These are phyloP conservation scores for Helobdella robusta DNA, from an alignment of 2,888 invertebrate genomes.

Conservation along the genomic window DNA sequence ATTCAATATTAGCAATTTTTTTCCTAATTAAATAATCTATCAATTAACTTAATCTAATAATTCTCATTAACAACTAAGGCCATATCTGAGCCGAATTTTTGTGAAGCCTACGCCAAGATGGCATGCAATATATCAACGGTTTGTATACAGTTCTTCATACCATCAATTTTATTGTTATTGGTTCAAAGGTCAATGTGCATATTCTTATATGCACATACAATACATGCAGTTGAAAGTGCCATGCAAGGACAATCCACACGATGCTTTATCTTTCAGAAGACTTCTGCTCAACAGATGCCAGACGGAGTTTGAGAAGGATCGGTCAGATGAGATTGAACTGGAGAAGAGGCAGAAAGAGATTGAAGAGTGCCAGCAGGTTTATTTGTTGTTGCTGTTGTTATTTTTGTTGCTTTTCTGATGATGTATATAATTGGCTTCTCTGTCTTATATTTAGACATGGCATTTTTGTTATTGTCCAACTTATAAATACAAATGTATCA, in stretches of 20 bases:
- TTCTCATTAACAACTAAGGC: no score
- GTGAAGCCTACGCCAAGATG: constrained; percentile 79
- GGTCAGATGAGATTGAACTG: constrained; percentile 58
- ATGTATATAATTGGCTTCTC: background rate
- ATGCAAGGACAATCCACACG: constrained; percentile 45
- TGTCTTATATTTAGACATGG: no score
- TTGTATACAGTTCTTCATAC: constrained; percentile 15
- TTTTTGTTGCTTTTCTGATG: background rate
- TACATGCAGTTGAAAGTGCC: constrained; percentile 58
- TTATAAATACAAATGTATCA: no score
- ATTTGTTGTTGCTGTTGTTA: no score
- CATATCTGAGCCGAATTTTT: constrained; percentile 86
- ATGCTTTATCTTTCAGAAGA: constrained; percentile 62
- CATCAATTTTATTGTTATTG: background rate
- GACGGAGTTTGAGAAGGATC: constrained; percentile 75
- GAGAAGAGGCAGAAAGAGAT: constrained; percentile 39
- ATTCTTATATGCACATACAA: background rate
- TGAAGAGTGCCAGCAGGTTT: constrained; percentile 33
- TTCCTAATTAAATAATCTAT: background rate
- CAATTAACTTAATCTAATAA: no score
- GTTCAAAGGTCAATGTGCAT: background rate
- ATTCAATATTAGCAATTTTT: background rate
- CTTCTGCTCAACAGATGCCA: constrained; percentile 76
- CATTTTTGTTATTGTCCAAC: no score
- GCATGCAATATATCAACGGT: constrained; percentile 41